phyloP scores from a whole-genome alignment of 2,888 invertebrate species.

The Callyntrura guangdongensis region DNA sequence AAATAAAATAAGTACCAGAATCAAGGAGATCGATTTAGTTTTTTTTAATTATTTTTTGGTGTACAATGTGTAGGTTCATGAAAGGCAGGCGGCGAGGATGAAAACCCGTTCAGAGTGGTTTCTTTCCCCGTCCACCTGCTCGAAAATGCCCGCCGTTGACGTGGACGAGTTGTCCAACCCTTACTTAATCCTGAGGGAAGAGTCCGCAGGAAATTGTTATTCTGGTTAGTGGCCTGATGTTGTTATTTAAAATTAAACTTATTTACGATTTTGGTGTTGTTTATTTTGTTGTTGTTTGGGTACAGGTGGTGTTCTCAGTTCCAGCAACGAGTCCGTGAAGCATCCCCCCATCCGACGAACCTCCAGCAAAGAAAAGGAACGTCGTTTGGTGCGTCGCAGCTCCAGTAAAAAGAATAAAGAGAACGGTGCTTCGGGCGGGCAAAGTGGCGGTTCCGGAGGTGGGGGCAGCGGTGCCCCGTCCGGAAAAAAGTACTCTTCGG shows the following conservation, averaged over 20 bases:
- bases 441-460: not conserved
- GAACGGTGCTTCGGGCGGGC: conserved; percentile 86
- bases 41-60: not conserved
- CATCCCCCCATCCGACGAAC: conserved; percentile 88
- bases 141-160: conserved; percentile 85
- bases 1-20: no score
- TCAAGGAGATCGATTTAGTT: no score
- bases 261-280: no score
- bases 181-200: conserved; percentile 86
- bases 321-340: conserved; percentile 88
- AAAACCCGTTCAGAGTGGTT: conserved; percentile 99
- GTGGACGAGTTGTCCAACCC: conserved; percentile 87
- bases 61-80: conserved; percentile 93
- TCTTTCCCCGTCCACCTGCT: conserved; percentile 89
- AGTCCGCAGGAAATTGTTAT: conserved; percentile 84
- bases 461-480: not conserved
- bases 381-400: conserved; percentile 87
- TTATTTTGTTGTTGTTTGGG: no score
- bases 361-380: conserved; percentile 87
- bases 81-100: conserved; percentile 98
- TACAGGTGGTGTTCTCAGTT: conserved; percentile 80
- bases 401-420: conserved; percentile 88
- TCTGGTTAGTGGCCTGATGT: conserved; percentile 62
- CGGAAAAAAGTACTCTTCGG: conserved; percentile 17
- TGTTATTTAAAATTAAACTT: not conserved